Evolutionary conservation across 1,140 invertebrate species (phyloP).

Genomic region (Colletes latitarsis): DNA sequence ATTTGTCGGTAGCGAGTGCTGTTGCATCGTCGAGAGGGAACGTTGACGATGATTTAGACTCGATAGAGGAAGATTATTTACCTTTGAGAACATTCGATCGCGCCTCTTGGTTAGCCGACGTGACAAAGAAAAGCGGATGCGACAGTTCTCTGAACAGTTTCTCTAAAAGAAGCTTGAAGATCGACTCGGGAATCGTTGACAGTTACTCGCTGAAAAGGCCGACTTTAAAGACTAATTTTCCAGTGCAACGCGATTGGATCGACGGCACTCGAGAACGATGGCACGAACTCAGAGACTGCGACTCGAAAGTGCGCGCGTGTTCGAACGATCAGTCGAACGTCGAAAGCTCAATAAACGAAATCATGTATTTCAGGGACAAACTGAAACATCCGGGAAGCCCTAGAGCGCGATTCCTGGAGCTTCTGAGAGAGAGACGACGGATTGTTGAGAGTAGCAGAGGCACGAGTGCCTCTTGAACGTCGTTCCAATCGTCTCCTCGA

Average conservation of each 20-base stretch:
- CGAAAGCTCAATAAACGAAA: constrained; percentile 16
- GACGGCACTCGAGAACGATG: neutral
- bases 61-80: neutral
- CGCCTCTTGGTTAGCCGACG: neutral
- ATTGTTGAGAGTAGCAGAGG: constrained; percentile 70
- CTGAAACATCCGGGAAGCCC: constrained; percentile 69
- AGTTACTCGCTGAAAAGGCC: neutral
- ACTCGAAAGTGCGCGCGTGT: neutral
- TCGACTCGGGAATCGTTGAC: neutral
- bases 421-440: constrained; percentile 71
- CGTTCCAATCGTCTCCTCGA: neutral
- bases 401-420: constrained; percentile 70
- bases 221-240: neutral
- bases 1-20: constrained; percentile 6
- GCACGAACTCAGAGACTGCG: neutral
- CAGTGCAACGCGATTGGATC: neutral
- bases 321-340: constrained; percentile 23
- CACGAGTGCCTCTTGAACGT: constrained; percentile 60
- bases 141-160: neutral
- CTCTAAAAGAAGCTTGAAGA: neutral
- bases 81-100: neutral
- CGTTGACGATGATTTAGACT: neutral
- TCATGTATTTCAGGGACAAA: constrained; percentile 49
- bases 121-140: neutral
- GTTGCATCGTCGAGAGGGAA: neutral